Percentiles rank a stretch among this genome's conserved stretches.
Conservation (phyloP, 2,113 vertebrate genomes). For the Microcebus tavaratra region DNA sequence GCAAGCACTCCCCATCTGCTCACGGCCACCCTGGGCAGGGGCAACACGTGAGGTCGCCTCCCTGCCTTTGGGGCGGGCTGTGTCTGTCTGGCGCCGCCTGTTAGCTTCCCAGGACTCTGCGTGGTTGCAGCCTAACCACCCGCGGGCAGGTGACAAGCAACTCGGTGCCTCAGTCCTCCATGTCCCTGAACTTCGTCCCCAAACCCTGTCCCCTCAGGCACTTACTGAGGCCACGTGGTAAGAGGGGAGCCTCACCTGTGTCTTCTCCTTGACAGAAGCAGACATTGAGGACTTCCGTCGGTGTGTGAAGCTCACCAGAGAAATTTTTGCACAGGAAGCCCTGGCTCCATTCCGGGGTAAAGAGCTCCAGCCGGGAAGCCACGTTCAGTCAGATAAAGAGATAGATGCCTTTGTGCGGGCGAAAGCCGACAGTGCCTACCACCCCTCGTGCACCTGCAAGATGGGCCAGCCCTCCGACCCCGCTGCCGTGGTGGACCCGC, state of each 20-base stretch:
- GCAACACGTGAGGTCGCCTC: background rate
- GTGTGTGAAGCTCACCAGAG: conserved; percentile 91
- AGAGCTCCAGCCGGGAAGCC: conserved; percentile 91
- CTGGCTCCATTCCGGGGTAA: conserved; percentile 92
- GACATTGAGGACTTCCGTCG: conserved; percentile 93
- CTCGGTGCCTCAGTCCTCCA: background rate
- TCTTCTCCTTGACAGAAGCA: conserved; percentile 85
- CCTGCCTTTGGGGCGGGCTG: background rate
- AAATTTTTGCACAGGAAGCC: conserved; percentile 96
- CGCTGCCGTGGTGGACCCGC: conserved; percentile 90
- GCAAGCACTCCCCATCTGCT: background rate
- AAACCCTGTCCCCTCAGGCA: background rate
- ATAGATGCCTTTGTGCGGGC: conserved; percentile 94
- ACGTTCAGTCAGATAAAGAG: conserved; percentile 89
- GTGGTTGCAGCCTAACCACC: background rate
- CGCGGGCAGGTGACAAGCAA: background rate
- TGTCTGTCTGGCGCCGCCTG: background rate
- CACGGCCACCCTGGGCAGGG: background rate
- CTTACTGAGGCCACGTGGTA: background rate
- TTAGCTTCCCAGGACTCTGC: background rate
- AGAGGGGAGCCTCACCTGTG: background rate
- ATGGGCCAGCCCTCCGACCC: conserved; percentile 92
- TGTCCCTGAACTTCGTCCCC: background rate
- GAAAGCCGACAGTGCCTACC: conserved; percentile 96
- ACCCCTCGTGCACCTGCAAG: conserved; percentile 97